phyloP scores from a whole-genome alignment of 2,888 invertebrate species.

The Catotricha subobsoleta region DNA sequence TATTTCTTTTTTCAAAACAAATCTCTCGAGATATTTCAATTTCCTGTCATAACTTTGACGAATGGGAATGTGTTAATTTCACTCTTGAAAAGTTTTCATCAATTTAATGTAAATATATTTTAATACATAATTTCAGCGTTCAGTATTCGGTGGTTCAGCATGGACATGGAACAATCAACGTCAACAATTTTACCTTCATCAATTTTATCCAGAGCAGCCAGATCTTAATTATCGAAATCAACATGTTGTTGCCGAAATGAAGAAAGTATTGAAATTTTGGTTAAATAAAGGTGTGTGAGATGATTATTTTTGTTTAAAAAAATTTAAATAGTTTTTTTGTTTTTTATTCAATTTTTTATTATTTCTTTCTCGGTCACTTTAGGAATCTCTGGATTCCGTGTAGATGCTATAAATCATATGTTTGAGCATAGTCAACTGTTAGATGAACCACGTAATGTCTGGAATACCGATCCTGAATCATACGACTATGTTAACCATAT shows the following conservation, averaged over 20 bases:
- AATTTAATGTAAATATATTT: no score
- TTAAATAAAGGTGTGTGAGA: slow-evolving; percentile 38
- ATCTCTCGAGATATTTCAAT: no score
- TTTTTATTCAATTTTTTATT: no score
- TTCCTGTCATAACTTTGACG: no score
- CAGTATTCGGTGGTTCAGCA: slow-evolving; percentile 38
- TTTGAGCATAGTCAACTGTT: no score
- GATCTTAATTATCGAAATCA: slow-evolving; percentile 44
- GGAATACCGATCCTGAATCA: slow-evolving; percentile 31
- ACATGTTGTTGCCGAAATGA: slow-evolving; percentile 32
- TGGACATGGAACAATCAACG: slow-evolving; percentile 42
- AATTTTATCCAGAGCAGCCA: slow-evolving; percentile 41
- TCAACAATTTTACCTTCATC: slow-evolving; percentile 43
- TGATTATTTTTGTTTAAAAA: no score
- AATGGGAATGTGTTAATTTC: no score
- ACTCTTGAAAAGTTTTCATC: no score
- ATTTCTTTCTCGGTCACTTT: no score
- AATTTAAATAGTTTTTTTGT: no score
- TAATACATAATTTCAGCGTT: no score
- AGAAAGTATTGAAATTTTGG: slow-evolving; percentile 46
- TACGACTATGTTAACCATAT: slow-evolving; percentile 39
- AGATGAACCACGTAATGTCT: slow-evolving; percentile 34
- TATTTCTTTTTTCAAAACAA: no score
- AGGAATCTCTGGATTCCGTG: slow-evolving; percentile 43
- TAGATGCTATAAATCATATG: slow-evolving; percentile 35